A percentile compares a stretch with the other conserved stretches of the same genome.
Conservation (phyloP, 2,797 vertebrate species). For the Pristis pectinata region DNA sequence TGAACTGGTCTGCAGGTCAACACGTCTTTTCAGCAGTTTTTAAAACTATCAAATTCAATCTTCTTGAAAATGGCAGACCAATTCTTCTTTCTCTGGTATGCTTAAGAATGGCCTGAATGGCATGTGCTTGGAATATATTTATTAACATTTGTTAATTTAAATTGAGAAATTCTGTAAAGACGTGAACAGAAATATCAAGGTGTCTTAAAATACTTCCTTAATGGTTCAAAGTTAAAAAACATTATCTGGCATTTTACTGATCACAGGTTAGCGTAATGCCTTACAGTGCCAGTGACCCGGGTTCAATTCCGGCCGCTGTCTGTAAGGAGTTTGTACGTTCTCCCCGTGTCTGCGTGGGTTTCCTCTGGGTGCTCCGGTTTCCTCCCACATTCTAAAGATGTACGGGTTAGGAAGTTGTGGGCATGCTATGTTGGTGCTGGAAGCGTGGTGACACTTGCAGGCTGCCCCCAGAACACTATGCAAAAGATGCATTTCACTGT, state of each 20-base stretch:
- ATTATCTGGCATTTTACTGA: neutral
- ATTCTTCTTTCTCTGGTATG: neutral
- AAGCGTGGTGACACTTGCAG: no score
- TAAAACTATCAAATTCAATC: neutral
- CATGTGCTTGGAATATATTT: neutral
- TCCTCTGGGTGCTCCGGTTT: no score
- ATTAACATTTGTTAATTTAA: neutral
- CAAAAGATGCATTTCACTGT: no score
- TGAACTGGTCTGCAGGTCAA: neutral
- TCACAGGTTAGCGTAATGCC: no score
- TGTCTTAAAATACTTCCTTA: neutral
- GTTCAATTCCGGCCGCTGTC: no score
- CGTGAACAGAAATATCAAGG: neutral
- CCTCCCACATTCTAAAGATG: no score
- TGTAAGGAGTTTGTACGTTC: no score
- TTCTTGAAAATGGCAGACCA: neutral
- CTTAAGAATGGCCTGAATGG: neutral
- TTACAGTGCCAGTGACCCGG: no score
- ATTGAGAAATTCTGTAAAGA: neutral
- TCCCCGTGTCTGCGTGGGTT: no score
- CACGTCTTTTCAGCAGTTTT: neutral
- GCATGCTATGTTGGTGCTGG: no score
- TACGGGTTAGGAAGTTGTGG: no score
- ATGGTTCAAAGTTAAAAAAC: neutral
- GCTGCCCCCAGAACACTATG: no score